Evolutionary conservation across 2,797 vertebrate species (phyloP).

Genomic region (Nyctalus aviator): DNA sequence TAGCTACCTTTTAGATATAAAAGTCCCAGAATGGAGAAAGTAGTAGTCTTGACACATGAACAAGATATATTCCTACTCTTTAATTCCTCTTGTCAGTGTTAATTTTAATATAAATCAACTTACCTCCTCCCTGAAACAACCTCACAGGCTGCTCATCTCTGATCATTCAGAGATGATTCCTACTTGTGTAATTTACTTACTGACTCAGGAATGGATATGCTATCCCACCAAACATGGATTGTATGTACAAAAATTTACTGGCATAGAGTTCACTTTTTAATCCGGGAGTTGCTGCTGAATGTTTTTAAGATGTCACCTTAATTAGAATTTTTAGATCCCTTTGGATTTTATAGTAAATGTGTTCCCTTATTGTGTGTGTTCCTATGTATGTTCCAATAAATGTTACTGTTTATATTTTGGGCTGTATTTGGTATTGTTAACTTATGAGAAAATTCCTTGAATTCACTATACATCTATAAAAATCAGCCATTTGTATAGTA

Average conservation of each 20-base stretch:
- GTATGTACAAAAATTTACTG: neutral
- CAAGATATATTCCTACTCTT: neutral
- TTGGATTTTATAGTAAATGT: neutral
- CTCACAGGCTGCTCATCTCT: neutral
- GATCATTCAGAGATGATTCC: neutral
- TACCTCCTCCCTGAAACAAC: neutral
- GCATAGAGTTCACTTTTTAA: slow-evolving; percentile 4
- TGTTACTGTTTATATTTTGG: neutral
- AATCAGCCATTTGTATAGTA: neutral
- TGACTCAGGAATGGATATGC: neutral
- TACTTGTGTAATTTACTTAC: neutral
- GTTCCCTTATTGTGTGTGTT: neutral
- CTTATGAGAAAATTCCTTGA: slow-evolving; percentile 30
- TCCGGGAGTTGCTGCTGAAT: slow-evolving; percentile 11
- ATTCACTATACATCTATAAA: neutral
- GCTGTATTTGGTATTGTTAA: slow-evolving; percentile 18
- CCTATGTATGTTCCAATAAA: neutral
- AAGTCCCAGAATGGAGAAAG: neutral
- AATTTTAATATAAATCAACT: neutral
- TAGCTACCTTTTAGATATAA: neutral
- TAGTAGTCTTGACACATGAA: neutral
- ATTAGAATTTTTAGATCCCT: neutral
- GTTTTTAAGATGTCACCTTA: slow-evolving; percentile 12
- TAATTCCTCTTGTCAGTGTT: neutral
- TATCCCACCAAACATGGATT: neutral